Percentiles rank a stretch among this genome's conserved stretches.
These are phyloP conservation scores for Quadroppia sp. DNA, from an alignment of 2,888 invertebrate species.

Conservation along the genomic window DNA sequence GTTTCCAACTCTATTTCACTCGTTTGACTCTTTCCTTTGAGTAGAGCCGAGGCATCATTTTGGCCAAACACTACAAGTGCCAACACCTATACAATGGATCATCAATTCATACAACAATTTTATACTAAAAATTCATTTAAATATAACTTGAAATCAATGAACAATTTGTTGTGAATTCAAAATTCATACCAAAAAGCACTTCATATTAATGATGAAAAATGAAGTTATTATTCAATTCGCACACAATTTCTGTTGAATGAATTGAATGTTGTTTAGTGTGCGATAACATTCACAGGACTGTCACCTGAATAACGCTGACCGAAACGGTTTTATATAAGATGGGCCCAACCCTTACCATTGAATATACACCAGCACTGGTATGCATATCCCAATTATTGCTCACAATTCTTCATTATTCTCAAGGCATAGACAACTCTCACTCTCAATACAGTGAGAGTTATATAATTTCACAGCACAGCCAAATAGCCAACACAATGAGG, in stretches of 20 bases:
- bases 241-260: background rate
- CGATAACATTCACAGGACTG: background rate
- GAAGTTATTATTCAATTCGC: background rate
- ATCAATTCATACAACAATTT: background rate
- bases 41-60: background rate
- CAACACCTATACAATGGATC: background rate
- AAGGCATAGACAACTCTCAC: background rate
- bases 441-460: background rate
- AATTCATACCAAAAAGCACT: constrained; percentile 4
- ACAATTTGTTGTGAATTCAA: background rate
- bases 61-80: background rate
- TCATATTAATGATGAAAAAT: background rate
- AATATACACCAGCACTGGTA: background rate
- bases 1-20: constrained; percentile 27
- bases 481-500: constrained; percentile 10
- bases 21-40: constrained; percentile 3
- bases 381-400: background rate
- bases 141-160: background rate
- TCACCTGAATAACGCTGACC: background rate
- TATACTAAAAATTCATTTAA: background rate
- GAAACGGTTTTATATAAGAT: constrained; percentile 2
- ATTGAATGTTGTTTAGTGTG: background rate
- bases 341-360: background rate
- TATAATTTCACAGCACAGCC: background rate
- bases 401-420: background rate